phyloP scores from a whole-genome alignment of 2,797 vertebrate genomes.

The Arnoldichthys spilopterus region DNA sequence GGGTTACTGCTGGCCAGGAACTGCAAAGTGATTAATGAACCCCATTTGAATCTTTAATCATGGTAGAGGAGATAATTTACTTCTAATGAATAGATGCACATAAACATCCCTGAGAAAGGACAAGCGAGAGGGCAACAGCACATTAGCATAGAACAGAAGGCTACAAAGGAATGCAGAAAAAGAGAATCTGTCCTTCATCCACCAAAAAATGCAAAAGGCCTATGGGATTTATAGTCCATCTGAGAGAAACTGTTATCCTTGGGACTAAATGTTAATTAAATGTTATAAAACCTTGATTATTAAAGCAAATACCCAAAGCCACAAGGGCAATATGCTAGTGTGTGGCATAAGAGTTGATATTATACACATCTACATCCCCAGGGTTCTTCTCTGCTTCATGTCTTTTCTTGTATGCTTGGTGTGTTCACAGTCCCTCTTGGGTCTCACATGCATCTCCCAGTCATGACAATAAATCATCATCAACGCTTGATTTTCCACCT shows the following conservation, averaged over 20 bases:
- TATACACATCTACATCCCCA: background rate
- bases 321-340: background rate
- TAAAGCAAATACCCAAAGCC: constrained; percentile 1
- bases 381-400: background rate
- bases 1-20: constrained; percentile 19
- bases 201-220: background rate
- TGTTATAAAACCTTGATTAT: constrained; percentile 5
- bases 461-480: constrained; percentile 61
- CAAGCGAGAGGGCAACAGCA: constrained; percentile 5
- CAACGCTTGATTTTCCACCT: constrained; percentile 49
- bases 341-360: constrained; percentile 1
- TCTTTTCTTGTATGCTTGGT: constrained; percentile 16
- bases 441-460: constrained; percentile 15
- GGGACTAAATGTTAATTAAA: constrained; percentile 13
- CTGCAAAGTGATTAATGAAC: constrained; percentile 52
- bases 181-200: constrained; percentile 3
- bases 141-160: constrained; percentile 22
- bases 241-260: constrained; percentile 16
- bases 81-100: constrained; percentile 47
- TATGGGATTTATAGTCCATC: constrained; percentile 5
- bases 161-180: background rate
- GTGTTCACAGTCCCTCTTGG: constrained; percentile 28
- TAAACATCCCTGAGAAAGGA: constrained; percentile 44
- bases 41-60: constrained; percentile 53
- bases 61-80: constrained; percentile 46